Evolutionary conservation across 2,797 vertebrate species (phyloP).

Genomic region (Characodon lateralis): DNA sequence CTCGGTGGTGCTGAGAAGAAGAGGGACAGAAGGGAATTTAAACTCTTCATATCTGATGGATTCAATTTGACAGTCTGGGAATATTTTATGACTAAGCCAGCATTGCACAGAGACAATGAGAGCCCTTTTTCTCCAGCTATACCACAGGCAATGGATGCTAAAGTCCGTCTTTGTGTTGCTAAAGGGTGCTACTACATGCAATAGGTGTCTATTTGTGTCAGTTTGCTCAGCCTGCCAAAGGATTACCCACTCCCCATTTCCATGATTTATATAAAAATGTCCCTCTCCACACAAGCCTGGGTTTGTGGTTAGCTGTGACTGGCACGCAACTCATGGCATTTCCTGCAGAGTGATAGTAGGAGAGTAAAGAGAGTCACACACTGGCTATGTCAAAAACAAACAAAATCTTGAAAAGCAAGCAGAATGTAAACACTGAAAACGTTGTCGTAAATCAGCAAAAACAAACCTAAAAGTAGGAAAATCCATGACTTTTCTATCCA

Average conservation of each 20-base stretch:
- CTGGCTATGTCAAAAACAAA: constrained; percentile 58
- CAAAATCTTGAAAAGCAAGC: constrained; percentile 53
- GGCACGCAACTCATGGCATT: constrained; percentile 76
- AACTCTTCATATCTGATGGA: constrained; percentile 27
- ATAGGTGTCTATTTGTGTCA: constrained; percentile 68
- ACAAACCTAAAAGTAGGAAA: constrained; percentile 23
- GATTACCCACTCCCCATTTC: constrained; percentile 70
- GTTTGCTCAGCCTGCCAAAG: constrained; percentile 55
- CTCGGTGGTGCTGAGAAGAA: constrained; percentile 14
- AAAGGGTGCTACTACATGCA: constrained; percentile 69
- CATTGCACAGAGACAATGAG: constrained; percentile 46
- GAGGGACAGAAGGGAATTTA: constrained; percentile 19
- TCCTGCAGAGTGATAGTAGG: constrained; percentile 72
- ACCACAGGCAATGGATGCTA: constrained; percentile 53
- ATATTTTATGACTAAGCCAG: constrained; percentile 54
- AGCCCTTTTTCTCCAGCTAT: constrained; percentile 33
- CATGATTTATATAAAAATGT: constrained; percentile 77
- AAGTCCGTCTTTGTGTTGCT: constrained; percentile 72
- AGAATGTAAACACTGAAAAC: constrained; percentile 65
- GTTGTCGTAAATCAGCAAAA: constrained; percentile 49
- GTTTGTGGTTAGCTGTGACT: constrained; percentile 72
- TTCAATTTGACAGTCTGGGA: constrained; percentile 33
- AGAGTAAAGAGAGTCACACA: constrained; percentile 69
- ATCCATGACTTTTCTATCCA: constrained; percentile 8
- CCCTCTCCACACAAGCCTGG: constrained; percentile 67